These are phyloP conservation scores for Carettochelys insculpta DNA, from an alignment of 2,113 vertebrate species.

Conservation along the genomic window DNA sequence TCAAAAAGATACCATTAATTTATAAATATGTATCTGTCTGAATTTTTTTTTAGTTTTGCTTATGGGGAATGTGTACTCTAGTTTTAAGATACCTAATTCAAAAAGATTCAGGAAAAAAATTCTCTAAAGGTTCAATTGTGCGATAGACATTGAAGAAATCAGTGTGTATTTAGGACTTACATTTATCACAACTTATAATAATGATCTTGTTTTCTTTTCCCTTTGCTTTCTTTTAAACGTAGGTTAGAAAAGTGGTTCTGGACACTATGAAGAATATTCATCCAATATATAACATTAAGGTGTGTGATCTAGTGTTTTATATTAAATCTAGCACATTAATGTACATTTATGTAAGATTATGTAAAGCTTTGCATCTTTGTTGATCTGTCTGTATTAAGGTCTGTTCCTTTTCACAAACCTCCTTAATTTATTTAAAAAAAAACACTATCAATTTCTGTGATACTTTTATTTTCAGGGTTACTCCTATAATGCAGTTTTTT, in stretches of 20 bases:
- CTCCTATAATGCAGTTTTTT: neutral
- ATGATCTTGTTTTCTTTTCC: neutral
- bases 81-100: neutral
- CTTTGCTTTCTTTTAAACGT: slow-evolving; percentile 41
- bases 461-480: neutral
- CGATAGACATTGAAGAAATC: neutral
- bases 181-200: neutral
- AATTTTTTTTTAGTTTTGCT: neutral
- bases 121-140: neutral
- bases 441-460: neutral
- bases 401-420: neutral
- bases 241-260: slow-evolving; percentile 96
- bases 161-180: neutral
- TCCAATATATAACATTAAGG: slow-evolving; percentile 99
- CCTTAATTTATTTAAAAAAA: neutral
- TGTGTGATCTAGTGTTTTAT: slow-evolving; percentile 6
- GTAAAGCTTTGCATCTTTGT: neutral
- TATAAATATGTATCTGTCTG: neutral
- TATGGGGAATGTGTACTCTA: neutral
- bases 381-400: neutral
- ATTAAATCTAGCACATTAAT: neutral
- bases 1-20: neutral
- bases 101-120: neutral
- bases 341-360: neutral
- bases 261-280: slow-evolving; percentile 99